These are phyloP conservation scores for Polyodon spathula DNA, from an alignment of 2,113 vertebrate species.

Conservation along the genomic window DNA sequence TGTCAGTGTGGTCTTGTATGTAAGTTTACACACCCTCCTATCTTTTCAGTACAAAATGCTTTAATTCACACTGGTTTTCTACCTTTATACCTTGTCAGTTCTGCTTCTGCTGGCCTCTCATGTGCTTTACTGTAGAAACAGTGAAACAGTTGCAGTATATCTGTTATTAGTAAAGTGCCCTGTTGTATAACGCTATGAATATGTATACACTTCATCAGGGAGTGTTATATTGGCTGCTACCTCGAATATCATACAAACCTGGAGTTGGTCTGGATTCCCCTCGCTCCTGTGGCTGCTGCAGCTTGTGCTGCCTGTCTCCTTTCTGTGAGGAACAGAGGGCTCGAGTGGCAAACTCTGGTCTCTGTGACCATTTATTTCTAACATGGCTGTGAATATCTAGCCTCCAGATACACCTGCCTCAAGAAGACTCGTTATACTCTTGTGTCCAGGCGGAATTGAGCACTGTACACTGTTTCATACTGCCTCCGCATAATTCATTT, in stretches of 20 bases:
- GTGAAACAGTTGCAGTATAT: neutral
- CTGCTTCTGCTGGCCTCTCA: neutral
- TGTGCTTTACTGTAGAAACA: too few relatives aligned
- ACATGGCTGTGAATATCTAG: neutral
- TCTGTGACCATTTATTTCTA: constrained; percentile 3
- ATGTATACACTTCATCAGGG: neutral
- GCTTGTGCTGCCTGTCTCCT: neutral
- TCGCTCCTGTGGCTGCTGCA: neutral
- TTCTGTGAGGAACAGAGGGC: neutral
- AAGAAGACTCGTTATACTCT: too few relatives aligned
- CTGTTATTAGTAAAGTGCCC: neutral
- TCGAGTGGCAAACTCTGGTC: neutral
- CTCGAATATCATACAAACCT: neutral
- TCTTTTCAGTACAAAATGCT: too few relatives aligned
- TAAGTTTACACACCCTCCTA: too few relatives aligned
- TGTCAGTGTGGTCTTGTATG: too few relatives aligned
- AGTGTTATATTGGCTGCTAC: neutral
- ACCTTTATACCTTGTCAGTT: too few relatives aligned
- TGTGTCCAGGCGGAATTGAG: too few relatives aligned
- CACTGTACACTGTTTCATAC: too few relatives aligned
- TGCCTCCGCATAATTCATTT: too few relatives aligned
- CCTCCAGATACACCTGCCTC: neutral
- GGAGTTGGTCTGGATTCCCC: neutral
- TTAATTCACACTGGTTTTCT: too few relatives aligned
- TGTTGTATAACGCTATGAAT: neutral